These are phyloP conservation scores for Pseudococcus jackbeardsleyi DNA, from an alignment of 2,888 invertebrate species.

Conservation along the genomic window DNA sequence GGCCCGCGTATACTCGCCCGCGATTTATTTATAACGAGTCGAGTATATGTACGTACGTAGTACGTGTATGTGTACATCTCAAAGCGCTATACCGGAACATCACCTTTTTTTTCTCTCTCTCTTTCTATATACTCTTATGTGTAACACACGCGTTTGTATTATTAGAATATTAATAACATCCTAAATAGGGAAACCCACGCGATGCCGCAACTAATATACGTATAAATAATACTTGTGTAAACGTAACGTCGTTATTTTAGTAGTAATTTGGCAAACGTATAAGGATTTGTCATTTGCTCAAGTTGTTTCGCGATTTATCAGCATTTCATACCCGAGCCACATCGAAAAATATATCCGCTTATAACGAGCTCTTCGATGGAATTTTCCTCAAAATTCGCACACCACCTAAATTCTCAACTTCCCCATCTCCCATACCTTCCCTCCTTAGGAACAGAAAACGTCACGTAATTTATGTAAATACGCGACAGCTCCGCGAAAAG, in stretches of 20 bases:
- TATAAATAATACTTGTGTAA: conserved; percentile 64
- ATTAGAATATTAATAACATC: conserved; percentile 64
- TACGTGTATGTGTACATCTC: conserved; percentile 28
- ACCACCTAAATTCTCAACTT: too few species aligned
- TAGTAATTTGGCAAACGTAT: conserved; percentile 63
- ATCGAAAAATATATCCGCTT: conserved; percentile 29
- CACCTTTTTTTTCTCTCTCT: conserved; percentile 37
- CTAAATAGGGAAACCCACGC: conserved; percentile 65
- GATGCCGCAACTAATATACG: conserved; percentile 59
- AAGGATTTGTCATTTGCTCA: conserved; percentile 63
- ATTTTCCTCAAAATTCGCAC: not conserved
- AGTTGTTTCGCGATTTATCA: conserved; percentile 62
- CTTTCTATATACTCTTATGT: not conserved
- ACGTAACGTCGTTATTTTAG: conserved; percentile 64
- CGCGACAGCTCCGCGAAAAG: not conserved
- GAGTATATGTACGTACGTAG: not conserved
- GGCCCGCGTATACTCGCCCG: not conserved
- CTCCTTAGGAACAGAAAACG: not conserved
- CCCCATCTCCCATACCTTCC: not conserved
- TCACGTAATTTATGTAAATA: conserved; percentile 14
- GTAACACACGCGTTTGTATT: conserved; percentile 64
- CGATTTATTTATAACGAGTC: conserved; percentile 59
- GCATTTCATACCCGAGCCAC: not conserved
- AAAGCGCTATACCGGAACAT: conserved; percentile 64
- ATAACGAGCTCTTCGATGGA: not conserved